Conservation (phyloP, 2,888 invertebrate species). For the Drosophila atripex region DNA sequence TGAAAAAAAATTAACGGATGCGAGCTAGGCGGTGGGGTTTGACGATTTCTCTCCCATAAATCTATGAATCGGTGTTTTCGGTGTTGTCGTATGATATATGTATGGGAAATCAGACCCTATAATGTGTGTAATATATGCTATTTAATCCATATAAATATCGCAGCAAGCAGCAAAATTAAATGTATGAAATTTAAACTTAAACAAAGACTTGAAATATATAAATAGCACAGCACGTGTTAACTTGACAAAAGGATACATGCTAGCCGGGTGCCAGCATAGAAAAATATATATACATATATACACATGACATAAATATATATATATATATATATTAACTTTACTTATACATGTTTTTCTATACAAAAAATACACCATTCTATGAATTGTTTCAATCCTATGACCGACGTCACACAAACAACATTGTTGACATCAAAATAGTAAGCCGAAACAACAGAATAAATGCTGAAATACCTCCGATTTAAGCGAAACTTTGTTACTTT, state of each 20-base stretch:
- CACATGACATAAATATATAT: slow-evolving; percentile 10
- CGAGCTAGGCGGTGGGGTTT: background rate
- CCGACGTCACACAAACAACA: slow-evolving; percentile 3
- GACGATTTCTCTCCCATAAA: slow-evolving; percentile 22
- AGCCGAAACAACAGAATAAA: slow-evolving; percentile 44
- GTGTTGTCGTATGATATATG: slow-evolving; percentile 27
- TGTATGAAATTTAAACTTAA: slow-evolving; percentile 35
- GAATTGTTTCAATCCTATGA: slow-evolving; percentile 23
- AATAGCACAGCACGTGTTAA: slow-evolving; percentile 40
- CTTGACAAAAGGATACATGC: slow-evolving; percentile 33
- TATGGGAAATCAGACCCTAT: slow-evolving; percentile 18
- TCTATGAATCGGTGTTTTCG: slow-evolving; percentile 37
- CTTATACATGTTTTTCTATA: slow-evolving; percentile 40
- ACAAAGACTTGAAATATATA: slow-evolving; percentile 33
- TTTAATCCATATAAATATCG: slow-evolving; percentile 41
- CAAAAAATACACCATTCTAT: slow-evolving; percentile 9
- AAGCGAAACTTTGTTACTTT: slow-evolving; percentile 43
- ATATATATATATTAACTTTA: slow-evolving; percentile 29
- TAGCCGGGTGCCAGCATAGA: slow-evolving; percentile 26
- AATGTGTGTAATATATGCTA: slow-evolving; percentile 42
- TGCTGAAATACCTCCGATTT: slow-evolving; percentile 72
- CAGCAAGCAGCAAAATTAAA: slow-evolving; percentile 25
- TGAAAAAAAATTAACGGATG: slow-evolving; percentile 4
- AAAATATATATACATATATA: slow-evolving; percentile 22
- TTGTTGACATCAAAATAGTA: slow-evolving; percentile 28